Conservation (phyloP, 2,888 invertebrate genomes). For the Micropterix aruncella region DNA sequence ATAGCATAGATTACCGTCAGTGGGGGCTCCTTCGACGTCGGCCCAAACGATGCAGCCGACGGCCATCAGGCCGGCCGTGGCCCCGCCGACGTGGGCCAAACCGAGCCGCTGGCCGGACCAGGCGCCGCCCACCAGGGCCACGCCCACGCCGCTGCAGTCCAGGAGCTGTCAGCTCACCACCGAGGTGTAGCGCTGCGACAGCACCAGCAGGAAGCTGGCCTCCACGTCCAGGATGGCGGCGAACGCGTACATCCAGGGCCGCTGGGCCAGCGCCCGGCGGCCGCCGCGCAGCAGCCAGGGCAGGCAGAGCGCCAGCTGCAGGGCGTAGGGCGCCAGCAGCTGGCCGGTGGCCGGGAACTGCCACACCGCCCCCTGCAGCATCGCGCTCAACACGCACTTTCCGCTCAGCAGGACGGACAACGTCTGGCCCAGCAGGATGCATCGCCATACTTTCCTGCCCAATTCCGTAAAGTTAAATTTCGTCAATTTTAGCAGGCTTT, state of each 20-base stretch:
- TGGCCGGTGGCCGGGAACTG: conserved; percentile 69
- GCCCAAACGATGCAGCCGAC: conserved; percentile 75
- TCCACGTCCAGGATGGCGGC: conserved; percentile 75
- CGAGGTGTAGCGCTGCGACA: conserved; percentile 51
- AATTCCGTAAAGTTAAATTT: too few species aligned
- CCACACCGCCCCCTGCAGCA: conserved; percentile 52
- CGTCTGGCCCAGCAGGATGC: conserved; percentile 59
- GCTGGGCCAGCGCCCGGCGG: conserved; percentile 46
- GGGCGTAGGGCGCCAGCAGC: conserved; percentile 64
- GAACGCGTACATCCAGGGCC: conserved; percentile 66
- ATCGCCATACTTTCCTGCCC: conserved; percentile 57
- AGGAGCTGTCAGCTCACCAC: conserved; percentile 55
- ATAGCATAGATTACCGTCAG: conserved; percentile 46
- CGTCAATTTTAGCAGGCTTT: too few species aligned
- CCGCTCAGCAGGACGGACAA: conserved; percentile 64
- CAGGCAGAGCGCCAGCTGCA: conserved; percentile 63
- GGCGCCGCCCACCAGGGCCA: conserved; percentile 66
- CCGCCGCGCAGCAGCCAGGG: conserved; percentile 61
- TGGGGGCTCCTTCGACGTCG: conserved; percentile 58
- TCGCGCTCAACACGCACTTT: conserved; percentile 59
- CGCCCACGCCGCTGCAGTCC: conserved; percentile 76
- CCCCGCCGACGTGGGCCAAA: conserved; percentile 63
- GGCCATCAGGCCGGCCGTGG: conserved; percentile 66
- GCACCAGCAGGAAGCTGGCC: conserved; percentile 68
- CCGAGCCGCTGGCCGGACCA: conserved; percentile 63